Percentiles rank a stretch among this genome's conserved stretches.
phyloP scores from a whole-genome alignment of 2,888 invertebrate genomes.

The Drepana falcataria region DNA sequence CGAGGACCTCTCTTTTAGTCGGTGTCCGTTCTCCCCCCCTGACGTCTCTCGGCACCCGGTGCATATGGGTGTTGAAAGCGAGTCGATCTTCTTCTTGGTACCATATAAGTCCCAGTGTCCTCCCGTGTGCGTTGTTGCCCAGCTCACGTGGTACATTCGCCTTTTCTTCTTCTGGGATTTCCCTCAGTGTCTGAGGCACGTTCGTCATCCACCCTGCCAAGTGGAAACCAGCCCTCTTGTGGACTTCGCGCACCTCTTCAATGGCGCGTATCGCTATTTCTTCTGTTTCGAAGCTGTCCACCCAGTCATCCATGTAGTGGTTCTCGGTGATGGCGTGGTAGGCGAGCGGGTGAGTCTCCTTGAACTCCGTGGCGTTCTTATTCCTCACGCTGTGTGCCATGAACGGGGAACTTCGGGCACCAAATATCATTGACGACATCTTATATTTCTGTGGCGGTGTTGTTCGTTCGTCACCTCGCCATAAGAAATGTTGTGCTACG shows the following conservation, averaged over 20 bases:
- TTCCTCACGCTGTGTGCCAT: conserved; percentile 6
- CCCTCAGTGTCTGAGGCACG: conserved; percentile 3
- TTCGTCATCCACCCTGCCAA: conserved; percentile 23
- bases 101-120: neutral
- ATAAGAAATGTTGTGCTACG: conserved; percentile 28
- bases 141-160: neutral
- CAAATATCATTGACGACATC: conserved; percentile 27
- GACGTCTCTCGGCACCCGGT: neutral
- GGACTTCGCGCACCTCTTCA: conserved; percentile 9
- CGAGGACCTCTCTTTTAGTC: neutral
- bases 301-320: conserved; percentile 28
- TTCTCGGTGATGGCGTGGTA: conserved; percentile 16
- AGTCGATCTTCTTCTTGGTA: neutral
- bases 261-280: conserved; percentile 16
- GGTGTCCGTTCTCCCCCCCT: neutral
- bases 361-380: conserved; percentile 8
- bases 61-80: neutral
- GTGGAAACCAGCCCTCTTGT: conserved; percentile 10
- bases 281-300: conserved; percentile 19
- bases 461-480: conserved; percentile 14
- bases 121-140: neutral
- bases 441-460: conserved; percentile 9
- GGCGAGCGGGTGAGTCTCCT: conserved; percentile 7
- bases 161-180: neutral
- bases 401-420: conserved; percentile 3